Percentiles rank a stretch among this genome's conserved stretches.
phyloP scores from a whole-genome alignment of 2,797 vertebrate genomes.

The Ambastaia sidthimunki region DNA sequence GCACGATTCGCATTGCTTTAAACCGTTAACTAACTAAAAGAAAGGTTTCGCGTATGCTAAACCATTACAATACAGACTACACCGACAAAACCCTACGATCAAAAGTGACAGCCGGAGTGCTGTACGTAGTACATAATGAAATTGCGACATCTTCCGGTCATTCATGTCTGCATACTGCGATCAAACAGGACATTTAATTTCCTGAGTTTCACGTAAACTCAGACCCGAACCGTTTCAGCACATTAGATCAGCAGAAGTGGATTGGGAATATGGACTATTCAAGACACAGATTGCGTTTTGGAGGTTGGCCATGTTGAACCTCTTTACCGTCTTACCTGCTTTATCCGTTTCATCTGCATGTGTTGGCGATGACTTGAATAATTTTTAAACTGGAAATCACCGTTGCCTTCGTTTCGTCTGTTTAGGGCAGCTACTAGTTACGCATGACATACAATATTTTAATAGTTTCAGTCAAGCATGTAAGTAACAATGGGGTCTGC shows the following conservation, averaged over 20 bases:
- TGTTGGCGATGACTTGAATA: neutral
- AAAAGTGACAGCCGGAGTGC: neutral
- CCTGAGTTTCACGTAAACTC: neutral
- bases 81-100: neutral
- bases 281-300: slow-evolving; percentile 27
- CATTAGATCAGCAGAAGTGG: neutral
- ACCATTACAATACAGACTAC: neutral
- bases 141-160: slow-evolving; percentile 55
- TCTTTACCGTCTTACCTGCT: neutral
- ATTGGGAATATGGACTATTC: neutral
- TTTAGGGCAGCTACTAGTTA: neutral
- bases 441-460: neutral
- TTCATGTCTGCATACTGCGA: too few relatives aligned
- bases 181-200: neutral
- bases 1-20: neutral
- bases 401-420: neutral
- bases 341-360: neutral
- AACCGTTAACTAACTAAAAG: neutral
- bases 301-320: neutral
- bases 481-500: neutral
- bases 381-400: neutral
- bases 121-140: neutral
- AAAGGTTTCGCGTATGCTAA: neutral
- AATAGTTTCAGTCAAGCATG: neutral
- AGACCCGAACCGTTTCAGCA: neutral